Evolutionary conservation across 2,113 vertebrate species (phyloP).

Genomic region (Oryzias celebensis): DNA sequence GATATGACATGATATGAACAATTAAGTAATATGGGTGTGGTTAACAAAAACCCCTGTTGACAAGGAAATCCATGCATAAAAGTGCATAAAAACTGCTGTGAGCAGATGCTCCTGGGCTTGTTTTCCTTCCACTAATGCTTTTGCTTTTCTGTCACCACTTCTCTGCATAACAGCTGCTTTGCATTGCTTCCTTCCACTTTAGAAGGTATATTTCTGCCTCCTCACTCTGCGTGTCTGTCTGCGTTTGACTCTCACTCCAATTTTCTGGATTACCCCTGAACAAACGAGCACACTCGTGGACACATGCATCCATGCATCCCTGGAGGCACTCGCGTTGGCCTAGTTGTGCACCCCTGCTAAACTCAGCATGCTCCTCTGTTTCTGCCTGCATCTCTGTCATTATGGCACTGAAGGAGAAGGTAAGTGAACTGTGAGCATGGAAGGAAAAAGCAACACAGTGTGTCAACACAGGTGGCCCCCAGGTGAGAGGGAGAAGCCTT

Average conservation of each 20-base stretch:
- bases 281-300: slow-evolving; percentile 18
- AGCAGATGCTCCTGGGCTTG: background rate
- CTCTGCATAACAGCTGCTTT: background rate
- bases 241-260: slow-evolving; percentile 14
- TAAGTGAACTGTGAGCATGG: slow-evolving; percentile 23
- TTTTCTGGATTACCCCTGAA: slow-evolving; percentile 24
- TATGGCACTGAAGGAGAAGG: slow-evolving; percentile 33
- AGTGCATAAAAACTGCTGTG: background rate
- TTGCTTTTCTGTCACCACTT: slow-evolving; percentile 6
- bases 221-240: slow-evolving; percentile 23
- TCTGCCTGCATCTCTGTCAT: slow-evolving; percentile 52
- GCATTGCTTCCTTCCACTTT: slow-evolving; percentile 9
- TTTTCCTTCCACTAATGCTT: slow-evolving; percentile 3
- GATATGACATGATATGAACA: no score
- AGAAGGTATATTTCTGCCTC: slow-evolving; percentile 32
- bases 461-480: no score
- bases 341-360: slow-evolving; percentile 67
- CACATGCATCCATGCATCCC: slow-evolving; percentile 44
- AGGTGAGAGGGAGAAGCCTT: no score
- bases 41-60: no score
- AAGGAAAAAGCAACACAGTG: slow-evolving; percentile 6
- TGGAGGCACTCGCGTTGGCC: slow-evolving; percentile 65
- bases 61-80: no score
- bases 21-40: no score
- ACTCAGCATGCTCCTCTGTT: slow-evolving; percentile 51